Evolutionary conservation across 2,888 invertebrate genomes (phyloP).

Genomic region (Acronicta alni): DNA sequence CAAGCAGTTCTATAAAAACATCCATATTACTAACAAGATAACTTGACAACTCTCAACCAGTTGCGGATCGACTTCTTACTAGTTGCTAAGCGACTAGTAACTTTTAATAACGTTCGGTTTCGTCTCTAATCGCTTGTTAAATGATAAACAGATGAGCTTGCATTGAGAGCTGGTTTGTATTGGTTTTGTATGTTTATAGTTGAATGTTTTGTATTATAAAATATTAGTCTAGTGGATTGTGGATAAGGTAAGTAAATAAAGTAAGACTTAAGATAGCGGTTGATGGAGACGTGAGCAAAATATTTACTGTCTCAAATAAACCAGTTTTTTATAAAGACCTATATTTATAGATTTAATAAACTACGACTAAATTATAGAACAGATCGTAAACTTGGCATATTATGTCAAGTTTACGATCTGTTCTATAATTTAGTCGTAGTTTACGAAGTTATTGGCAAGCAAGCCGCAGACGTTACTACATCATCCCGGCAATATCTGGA

Average conservation of each 20-base stretch:
- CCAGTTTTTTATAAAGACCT: no score
- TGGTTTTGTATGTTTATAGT: neutral
- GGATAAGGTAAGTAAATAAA: no score
- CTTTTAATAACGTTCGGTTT: conserved; percentile 46
- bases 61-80: neutral
- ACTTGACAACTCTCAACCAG: conserved; percentile 7
- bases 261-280: no score
- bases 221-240: no score
- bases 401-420: no score
- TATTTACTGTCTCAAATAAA: no score
- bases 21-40: conserved; percentile 7
- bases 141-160: conserved; percentile 22
- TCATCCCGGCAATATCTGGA: conserved; percentile 23
- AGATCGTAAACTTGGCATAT: neutral
- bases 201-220: no score
- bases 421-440: no score
- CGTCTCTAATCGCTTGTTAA: conserved; percentile 41
- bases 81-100: conserved; percentile 20
- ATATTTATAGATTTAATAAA: no score
- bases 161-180: neutral
- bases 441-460: neutral
- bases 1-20: conserved; percentile 18
- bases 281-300: no score
- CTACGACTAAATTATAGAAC: no score
- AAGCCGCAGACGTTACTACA: conserved; percentile 11